phyloP scores from a whole-genome alignment of 2,888 invertebrate species.

The Lycaena phlaeas region DNA sequence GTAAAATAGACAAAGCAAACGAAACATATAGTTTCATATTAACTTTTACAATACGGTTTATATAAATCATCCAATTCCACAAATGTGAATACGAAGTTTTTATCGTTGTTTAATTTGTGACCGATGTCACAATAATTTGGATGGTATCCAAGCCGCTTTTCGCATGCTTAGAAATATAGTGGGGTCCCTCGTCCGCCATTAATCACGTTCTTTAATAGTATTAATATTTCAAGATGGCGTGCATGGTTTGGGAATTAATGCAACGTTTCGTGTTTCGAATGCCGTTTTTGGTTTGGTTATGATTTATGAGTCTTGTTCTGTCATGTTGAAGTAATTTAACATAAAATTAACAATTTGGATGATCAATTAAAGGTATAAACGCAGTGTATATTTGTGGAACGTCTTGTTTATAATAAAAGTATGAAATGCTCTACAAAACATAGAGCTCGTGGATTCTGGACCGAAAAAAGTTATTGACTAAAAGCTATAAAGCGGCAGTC shows the following conservation, averaged over 20 bases:
- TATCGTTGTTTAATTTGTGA: not conserved
- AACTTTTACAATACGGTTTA: no score
- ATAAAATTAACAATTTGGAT: no score
- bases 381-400: no score
- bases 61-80: not conserved
- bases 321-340: no score
- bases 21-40: not conserved
- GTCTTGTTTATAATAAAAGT: no score
- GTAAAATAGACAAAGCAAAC: no score
- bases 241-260: conserved; percentile 2
- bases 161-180: not conserved
- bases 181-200: not conserved
- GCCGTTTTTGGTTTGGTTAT: not conserved
- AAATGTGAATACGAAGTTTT: not conserved
- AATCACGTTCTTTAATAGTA: not conserved
- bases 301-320: not conserved
- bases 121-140: not conserved
- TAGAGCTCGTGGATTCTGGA: no score
- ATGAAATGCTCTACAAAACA: no score
- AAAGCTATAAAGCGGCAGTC: no score
- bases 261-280: no score
- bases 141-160: not conserved
- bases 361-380: no score
- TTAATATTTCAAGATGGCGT: conserved; percentile 3
- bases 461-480: no score